phyloP scores from a whole-genome alignment of 2,113 vertebrate genomes.

The Apodemus speciosus region DNA sequence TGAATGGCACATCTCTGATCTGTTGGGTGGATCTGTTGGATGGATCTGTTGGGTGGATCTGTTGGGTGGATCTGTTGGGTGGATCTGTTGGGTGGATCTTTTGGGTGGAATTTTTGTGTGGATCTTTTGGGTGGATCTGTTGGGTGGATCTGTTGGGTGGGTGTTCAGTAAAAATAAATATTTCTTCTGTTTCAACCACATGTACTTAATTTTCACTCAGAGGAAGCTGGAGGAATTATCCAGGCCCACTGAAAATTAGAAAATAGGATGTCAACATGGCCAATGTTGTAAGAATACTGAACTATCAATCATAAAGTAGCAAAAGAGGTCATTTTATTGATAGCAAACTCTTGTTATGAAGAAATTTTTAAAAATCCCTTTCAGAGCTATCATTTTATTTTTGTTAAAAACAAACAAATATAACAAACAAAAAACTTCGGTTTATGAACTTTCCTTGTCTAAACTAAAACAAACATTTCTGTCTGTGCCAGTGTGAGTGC shows the following conservation, averaged over 20 bases:
- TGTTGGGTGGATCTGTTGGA: too few species aligned
- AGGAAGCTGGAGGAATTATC: neutral
- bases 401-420: neutral
- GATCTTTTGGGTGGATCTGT: too few species aligned
- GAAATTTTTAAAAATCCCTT: conserved; percentile 41
- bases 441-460: neutral
- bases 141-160: too few species aligned
- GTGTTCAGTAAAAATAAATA: neutral
- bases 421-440: neutral
- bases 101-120: too few species aligned
- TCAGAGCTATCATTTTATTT: neutral
- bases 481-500: neutral
- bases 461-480: neutral
- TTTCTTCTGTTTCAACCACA: conserved; percentile 18
- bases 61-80: too few species aligned
- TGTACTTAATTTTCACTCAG: conserved; percentile 3
- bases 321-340: conserved; percentile 66
- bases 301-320: conserved; percentile 51
- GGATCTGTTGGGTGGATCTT: too few species aligned
- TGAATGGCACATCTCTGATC: neutral
- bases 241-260: neutral
- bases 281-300: neutral
- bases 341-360: conserved; percentile 54
- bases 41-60: too few species aligned
- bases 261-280: neutral